Conservation (phyloP, 1,140 invertebrate species). For the Drosophila mojavensis region DNA sequence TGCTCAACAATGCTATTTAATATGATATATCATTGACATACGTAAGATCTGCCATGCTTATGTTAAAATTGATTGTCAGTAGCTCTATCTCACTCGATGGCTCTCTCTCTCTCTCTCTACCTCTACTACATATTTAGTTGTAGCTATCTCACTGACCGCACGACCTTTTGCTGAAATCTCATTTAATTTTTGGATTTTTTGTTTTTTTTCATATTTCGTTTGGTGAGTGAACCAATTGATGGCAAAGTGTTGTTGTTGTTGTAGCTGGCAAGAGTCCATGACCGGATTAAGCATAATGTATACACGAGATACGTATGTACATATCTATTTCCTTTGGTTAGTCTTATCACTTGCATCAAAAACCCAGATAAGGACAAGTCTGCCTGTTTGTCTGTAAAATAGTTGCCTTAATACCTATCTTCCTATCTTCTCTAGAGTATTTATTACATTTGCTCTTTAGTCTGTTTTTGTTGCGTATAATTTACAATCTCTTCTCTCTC, state of each 20-base stretch:
- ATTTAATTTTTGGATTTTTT: constrained; percentile 24
- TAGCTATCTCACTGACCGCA: constrained; percentile 6
- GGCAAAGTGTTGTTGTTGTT: constrained; percentile 6
- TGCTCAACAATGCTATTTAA: too few species aligned
- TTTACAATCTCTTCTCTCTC: too few species aligned
- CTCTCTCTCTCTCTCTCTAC: background rate
- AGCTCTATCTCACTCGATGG: background rate
- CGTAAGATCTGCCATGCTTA: too few species aligned
- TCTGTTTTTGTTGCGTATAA: too few species aligned
- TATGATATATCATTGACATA: too few species aligned
- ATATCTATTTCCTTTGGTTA: background rate
- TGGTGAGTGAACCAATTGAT: constrained; percentile 29
- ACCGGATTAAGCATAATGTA: constrained; percentile 50
- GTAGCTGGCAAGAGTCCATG: constrained; percentile 39
- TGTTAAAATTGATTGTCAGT: too few species aligned
- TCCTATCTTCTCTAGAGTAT: too few species aligned
- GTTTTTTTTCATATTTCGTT: constrained; percentile 10
- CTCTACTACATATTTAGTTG: background rate
- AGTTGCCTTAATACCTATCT: too few species aligned
- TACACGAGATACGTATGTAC: background rate
- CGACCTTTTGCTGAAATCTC: constrained; percentile 30
- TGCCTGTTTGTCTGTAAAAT: background rate
- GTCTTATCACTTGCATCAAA: too few species aligned
- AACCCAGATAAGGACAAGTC: too few species aligned
- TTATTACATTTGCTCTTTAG: too few species aligned